Evolutionary conservation across 2,113 vertebrate genomes (phyloP), one percentile per base, ranked within the genome.

Genomic region (Dendropsophus ebraccatus): DNA sequence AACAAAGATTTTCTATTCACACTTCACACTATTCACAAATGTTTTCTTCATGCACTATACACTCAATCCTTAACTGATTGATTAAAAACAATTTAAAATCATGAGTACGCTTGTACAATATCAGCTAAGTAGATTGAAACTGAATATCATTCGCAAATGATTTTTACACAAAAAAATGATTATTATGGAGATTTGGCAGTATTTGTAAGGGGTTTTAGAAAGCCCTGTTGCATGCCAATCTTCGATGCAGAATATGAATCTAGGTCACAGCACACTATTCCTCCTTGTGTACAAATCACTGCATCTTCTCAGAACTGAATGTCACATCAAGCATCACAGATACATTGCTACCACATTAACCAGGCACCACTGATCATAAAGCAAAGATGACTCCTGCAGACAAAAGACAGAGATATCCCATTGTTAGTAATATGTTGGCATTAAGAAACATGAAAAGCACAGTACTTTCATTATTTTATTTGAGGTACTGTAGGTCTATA

Each of bases 271-370:
- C 83, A 62, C 56, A 76, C 25, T n/a, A n/a, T 37, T 73, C 70
- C 19, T 84, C 75, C 83, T 84, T 84, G 72, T 62, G 73, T 74
- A 76, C 83, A 84, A 76, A 84, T 76, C 72, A 75, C 54, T 84
- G 72, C 54, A 76, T 65, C 72, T 84, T 25, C 70, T 76, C 41
- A 58, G 56, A 84, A 76, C 35, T 75, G 72, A 75, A 76, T 84
- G 83, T 84, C 83, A 84, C 83, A 84, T 84, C 54, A 84, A 84
- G 72, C 72, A 77, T 76, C 56, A 47, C 37, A 76, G 37, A 74
- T n/a, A 30, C 32, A 58, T 41, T 32, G 37, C 69, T 75, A 84
- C 49, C 70, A 84, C 41, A 76, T 75, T 76, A 84, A 50, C 72
- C 37, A 84, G 72, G 83, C 70, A 76, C 56, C 52, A 52, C n/a